Base-by-base conservation (phyloP, 2,113 vertebrate species). In the Leptobrachium leishanense region DNA sequence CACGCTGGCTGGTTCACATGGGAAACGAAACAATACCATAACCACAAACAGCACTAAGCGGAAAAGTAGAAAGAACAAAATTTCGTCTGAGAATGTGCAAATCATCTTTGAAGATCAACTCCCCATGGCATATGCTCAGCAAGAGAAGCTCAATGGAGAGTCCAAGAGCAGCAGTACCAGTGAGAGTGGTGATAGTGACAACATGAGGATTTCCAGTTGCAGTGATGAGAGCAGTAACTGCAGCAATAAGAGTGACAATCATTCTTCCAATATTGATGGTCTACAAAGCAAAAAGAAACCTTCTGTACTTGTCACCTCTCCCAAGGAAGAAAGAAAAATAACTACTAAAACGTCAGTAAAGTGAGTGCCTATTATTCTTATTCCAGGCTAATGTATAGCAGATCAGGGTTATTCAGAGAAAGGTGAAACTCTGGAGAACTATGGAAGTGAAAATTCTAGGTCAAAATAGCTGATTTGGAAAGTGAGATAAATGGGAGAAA, bases 31-130 rank as follows among this genome's bases (percentile, higher is more conserved):
- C 50, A 95, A 92, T 53, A 96, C 96, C 83, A 95, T 96, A 85
- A 97, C 96, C 75, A 98, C 97, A n/a, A 91, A 94, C 7, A 96
- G 95, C 88, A 94, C 94, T 84, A 97, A 96, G 88, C 95, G 98
- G 81, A 99, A 99, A 94, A 98, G 94, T 92, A 96, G 98, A 89
- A 99, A 99, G 92, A 99, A 95, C 87, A 99, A 98, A 94, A 97
- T 97, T 63, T 82, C 87, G 72, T 88, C 94, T 5, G 95, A 96
- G 64, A 96, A 93, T 0, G 96, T 98, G 84, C 95, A 98, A 76
- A 98, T 99, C 81, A 95, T 98, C 83, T 95, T 98, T 88, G 97
- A 99, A 85, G 98, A 99, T 86, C 95, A 96, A 15, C 95, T 99
- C 90, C 96, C 95, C 1, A 92, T 98, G 84, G 95, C 97, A 15